A percentile compares a stretch with the other conserved stretches of the same genome.
Conservation (phyloP, 1,140 invertebrate species). For the Periplaneta americana region DNA sequence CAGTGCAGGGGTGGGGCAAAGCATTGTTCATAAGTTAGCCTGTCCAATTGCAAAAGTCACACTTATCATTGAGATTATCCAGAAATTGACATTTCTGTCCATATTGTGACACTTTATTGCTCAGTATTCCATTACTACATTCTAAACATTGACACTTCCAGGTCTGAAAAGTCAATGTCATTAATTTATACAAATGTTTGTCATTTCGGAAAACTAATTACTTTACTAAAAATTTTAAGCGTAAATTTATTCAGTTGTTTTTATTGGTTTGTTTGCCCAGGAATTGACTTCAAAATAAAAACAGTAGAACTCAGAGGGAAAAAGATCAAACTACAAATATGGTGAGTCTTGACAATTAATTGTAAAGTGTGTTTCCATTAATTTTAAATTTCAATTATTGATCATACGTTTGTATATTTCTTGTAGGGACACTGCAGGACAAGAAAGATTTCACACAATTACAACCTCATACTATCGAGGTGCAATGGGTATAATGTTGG, state of each 20-base stretch:
- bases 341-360: conserved; percentile 50
- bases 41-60: no score
- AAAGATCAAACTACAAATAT: conserved; percentile 98
- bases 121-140: no score
- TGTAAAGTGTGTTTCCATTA: conserved; percentile 14
- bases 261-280: conserved; percentile 57
- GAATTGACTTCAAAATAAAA: conserved; percentile 99
- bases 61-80: no score
- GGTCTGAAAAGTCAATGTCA: no score
- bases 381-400: not conserved
- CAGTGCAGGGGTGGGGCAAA: not conserved
- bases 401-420: not conserved
- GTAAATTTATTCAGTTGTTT: no score
- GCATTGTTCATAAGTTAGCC: not conserved
- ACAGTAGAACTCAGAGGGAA: conserved; percentile 95
- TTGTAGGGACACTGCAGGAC: conserved; percentile 86
- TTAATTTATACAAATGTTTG: no score
- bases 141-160: no score
- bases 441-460: conserved; percentile 94
- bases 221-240: no score
- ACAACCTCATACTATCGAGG: conserved; percentile 97
- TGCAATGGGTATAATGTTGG: conserved; percentile 98
- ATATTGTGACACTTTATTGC: no score
- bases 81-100: no score
- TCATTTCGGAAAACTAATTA: no score